phyloP scores from a whole-genome alignment of 37 sponge, comb jelly and placozoan genomes.

The Ephydatia muelleri region DNA sequence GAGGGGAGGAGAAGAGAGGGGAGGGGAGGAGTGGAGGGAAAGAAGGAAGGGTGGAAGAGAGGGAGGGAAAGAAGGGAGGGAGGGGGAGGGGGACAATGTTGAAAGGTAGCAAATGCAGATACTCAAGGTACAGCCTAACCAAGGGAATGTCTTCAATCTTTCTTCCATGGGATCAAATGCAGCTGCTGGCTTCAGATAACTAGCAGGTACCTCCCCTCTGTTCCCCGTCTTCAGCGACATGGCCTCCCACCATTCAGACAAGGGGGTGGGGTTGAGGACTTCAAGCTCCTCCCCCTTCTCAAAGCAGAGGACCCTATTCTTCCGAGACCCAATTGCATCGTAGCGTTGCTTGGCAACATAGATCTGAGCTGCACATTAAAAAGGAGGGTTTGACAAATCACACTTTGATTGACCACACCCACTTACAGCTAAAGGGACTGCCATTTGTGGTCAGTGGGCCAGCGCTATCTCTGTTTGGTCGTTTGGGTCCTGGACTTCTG shows the following conservation, averaged over 20 bases:
- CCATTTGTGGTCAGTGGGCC: not conserved
- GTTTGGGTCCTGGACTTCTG: not conserved
- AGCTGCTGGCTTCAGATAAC: slow-evolving; percentile 25
- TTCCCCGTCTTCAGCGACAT: slow-evolving; percentile 60
- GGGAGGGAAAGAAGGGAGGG: not conserved
- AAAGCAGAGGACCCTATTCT: slow-evolving; percentile 53
- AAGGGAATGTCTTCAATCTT: not conserved
- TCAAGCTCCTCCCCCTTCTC: slow-evolving; percentile 79
- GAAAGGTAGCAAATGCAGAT: not conserved
- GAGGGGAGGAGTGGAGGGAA: not conserved
- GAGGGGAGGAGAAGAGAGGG: not conserved
- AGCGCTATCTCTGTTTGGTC: not conserved
- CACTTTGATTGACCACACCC: no score
- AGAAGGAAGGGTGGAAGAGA: not conserved
- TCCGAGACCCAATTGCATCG: slow-evolving; percentile 59
- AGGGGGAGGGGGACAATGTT: not conserved
- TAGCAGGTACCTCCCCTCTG: slow-evolving; percentile 74
- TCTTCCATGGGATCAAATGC: slow-evolving; percentile 5
- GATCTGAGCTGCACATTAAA: not conserved
- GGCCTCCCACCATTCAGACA: slow-evolving; percentile 89
- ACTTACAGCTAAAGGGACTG: not conserved
- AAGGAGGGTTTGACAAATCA: no score
- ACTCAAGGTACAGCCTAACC: not conserved
- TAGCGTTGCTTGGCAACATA: slow-evolving; percentile 43
- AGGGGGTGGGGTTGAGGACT: slow-evolving; percentile 19